These are phyloP conservation scores for Cephus sareptanus DNA, from an alignment of 2,888 invertebrate genomes.

Conservation along the genomic window DNA sequence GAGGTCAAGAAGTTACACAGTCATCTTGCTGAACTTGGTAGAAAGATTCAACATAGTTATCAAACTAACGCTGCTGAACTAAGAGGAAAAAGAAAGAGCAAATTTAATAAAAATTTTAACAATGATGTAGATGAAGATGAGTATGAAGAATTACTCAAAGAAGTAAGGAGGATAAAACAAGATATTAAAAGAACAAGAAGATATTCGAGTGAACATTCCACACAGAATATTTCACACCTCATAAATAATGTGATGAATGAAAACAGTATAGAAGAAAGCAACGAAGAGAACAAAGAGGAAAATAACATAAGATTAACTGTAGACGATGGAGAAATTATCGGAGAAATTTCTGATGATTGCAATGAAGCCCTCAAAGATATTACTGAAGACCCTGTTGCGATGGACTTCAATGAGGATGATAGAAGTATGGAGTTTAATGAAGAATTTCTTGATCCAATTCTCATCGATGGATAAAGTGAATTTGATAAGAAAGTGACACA, in stretches of 20 bases:
- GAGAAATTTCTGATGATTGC: conserved; percentile 10
- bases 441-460: conserved; percentile 15
- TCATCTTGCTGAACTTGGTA: conserved; percentile 20
- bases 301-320: not conserved
- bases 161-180: conserved; percentile 25
- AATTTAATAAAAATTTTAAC: not conserved
- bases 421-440: conserved; percentile 8
- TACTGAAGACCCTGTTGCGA: conserved; percentile 11
- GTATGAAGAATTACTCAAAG: conserved; percentile 24
- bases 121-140: conserved; percentile 24
- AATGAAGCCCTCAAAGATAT: conserved; percentile 10
- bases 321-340: conserved; percentile 11
- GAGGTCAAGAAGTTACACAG: conserved; percentile 33
- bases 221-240: conserved; percentile 12
- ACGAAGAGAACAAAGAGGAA: conserved; percentile 2
- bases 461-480: conserved; percentile 9
- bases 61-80: not conserved
- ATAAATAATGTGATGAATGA: not conserved
- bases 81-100: conserved; percentile 6
- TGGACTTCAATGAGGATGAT: conserved; percentile 4
- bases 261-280: not conserved
- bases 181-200: not conserved
- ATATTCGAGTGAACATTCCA: not conserved
- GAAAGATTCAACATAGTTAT: conserved; percentile 9
- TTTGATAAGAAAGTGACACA: not conserved